Conservation (phyloP, 2,888 invertebrate genomes). For the Synanthedon tipuliformis region DNA sequence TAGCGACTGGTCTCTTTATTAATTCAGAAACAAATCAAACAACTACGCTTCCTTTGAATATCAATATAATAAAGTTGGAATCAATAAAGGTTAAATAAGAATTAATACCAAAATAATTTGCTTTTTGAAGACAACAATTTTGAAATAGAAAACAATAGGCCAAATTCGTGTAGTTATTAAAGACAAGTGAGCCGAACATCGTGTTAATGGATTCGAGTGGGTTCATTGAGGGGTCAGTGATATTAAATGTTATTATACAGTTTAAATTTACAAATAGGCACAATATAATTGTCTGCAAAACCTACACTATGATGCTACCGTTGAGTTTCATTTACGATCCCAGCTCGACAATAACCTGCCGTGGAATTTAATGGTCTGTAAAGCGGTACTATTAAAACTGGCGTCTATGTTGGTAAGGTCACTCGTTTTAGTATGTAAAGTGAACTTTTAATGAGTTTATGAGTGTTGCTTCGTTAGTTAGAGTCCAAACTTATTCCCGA, state of each 20-base stretch:
- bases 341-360: conserved; percentile 55
- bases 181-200: neutral
- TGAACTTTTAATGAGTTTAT: conserved; percentile 66
- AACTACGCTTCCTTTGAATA: neutral
- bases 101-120: neutral
- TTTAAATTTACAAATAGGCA: conserved; percentile 1
- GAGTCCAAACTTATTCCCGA: conserved; percentile 20
- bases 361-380: conserved; percentile 57
- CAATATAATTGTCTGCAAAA: conserved; percentile 10
- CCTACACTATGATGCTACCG: conserved; percentile 18
- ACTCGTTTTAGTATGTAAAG: conserved; percentile 50
- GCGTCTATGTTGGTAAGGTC: conserved; percentile 52
- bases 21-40: neutral
- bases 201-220: conserved; percentile 1
- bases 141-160: neutral
- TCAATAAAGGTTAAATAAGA: neutral
- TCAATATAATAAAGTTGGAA: neutral
- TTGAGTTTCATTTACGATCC: conserved; percentile 54
- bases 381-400: conserved; percentile 63
- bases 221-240: conserved; percentile 1
- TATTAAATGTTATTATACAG: conserved; percentile 1
- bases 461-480: conserved; percentile 23
- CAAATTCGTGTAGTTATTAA: no score
- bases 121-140: neutral
- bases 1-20: neutral